A percentile compares a stretch with the other conserved stretches of the same genome.
Evolutionary conservation across 2,113 vertebrate species (phyloP).

Genomic region (Anolis sagrei): DNA sequence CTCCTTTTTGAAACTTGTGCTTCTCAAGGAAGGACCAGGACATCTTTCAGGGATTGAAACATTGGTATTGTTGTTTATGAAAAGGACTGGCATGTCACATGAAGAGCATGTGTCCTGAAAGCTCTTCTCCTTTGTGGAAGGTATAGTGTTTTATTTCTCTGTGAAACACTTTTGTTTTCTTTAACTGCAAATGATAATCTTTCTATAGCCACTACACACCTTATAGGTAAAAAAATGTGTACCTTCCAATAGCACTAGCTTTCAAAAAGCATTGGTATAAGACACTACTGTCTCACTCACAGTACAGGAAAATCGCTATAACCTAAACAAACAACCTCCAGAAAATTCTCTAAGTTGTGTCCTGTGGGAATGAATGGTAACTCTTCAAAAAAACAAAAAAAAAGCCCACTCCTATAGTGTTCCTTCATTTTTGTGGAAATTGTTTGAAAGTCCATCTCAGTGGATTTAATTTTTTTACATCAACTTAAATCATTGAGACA

Average conservation of each 20-base stretch:
- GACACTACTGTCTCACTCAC: not conserved
- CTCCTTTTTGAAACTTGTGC: not conserved
- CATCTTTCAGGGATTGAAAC: not conserved
- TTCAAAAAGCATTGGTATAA: not conserved
- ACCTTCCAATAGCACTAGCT: not conserved
- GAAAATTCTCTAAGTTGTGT: not conserved
- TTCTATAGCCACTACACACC: no score
- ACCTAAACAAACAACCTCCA: not conserved
- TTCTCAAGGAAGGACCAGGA: not conserved
- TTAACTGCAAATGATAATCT: no score
- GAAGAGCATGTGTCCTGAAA: conserved; percentile 42
- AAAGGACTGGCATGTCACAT: not conserved
- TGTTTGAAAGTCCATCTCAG: not conserved
- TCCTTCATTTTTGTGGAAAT: not conserved
- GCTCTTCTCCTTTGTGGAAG: conserved; percentile 52
- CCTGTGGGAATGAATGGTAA: not conserved
- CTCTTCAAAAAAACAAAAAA: not conserved
- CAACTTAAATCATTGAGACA: conserved; percentile 8
- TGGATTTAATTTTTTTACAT: not conserved
- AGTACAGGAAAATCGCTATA: not conserved
- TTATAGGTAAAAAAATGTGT: no score
- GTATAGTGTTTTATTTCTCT: conserved; percentile 51
- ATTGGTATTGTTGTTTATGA: not conserved
- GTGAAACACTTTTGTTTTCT: not conserved
- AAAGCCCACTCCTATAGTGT: not conserved